Base-by-base conservation (phyloP, 2,888 invertebrate species). In the Willowsia nigromaculata region DNA sequence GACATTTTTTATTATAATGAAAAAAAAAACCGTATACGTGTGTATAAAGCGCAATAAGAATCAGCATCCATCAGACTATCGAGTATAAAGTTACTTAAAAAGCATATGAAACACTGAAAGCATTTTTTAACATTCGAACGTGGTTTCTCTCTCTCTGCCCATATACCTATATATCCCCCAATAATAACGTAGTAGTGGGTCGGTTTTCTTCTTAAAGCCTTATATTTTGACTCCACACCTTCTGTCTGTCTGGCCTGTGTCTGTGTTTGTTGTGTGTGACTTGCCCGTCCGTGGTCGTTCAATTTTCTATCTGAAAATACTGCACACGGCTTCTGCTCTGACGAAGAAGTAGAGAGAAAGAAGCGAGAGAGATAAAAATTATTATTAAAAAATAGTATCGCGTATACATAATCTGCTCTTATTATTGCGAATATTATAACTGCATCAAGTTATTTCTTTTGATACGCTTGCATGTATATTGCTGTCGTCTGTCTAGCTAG, bases 241-340 rank as follows among this genome's bases (percentile, higher is more conserved):
- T 91, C 91, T 91, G 91, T 90, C 88, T 90, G 91, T 90, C 90
- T 91, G 90, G 91, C 81, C 90, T 91, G 88, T 91, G 91, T 91
- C 91, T 91, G 91, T 89, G 86, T 86, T 87, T 85, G 27, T 88
- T 90, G 90, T 91, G 91, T 89, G 65, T 65, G 80, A 78, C 86
- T 76, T 87, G 65, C 59, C 30, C 74, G 74, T 74, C 71, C 88
- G 88, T 83, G 88, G 88, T 83, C 83, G 74, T 88, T 74, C 81
- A 88, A 88, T 76, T 83, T 65, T 33, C 13, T 76, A 83, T 71
- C 59, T 43, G 56, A 43, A 43, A 43, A n/a, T n/a, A n/a, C n/a
- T n/a, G n/a, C n/a, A n/a, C n/a, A n/a, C n/a, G n/a, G n/a, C n/a
- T n/a, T n/a, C n/a, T n/a, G n/a, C n/a, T n/a, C n/a, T n/a, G 50